Conservation (phyloP, 2,113 vertebrate genomes). For the Heterotis niloticus region DNA sequence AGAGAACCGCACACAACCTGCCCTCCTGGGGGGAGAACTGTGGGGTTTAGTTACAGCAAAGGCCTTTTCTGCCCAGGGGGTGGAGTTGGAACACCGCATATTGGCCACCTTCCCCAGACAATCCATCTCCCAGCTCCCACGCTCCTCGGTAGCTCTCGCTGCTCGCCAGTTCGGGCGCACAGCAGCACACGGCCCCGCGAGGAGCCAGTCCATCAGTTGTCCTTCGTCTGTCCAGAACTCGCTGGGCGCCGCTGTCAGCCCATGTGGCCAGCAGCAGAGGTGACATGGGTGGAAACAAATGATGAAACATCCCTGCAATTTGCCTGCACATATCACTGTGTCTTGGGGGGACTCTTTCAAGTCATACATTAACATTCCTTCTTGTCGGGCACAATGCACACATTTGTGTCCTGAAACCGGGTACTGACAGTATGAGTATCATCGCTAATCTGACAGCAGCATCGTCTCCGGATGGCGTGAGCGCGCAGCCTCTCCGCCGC, state of each 20-base stretch:
- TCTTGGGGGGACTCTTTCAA: slow-evolving; percentile 1
- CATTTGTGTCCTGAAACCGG: neutral
- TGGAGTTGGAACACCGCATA: neutral
- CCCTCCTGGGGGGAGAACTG: neutral
- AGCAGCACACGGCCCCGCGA: neutral
- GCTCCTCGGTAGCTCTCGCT: neutral
- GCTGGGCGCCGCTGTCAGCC: neutral
- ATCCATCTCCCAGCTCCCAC: neutral
- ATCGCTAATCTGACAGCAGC: neutral
- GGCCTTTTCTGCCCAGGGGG: neutral
- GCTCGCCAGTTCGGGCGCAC: neutral
- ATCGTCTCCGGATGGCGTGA: neutral
- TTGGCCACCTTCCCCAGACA: neutral
- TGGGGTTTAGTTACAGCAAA: neutral
- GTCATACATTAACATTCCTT: slow-evolving; percentile 10
- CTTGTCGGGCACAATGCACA: neutral
- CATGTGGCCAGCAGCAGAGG: neutral
- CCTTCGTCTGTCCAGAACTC: neutral
- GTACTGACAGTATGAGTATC: neutral
- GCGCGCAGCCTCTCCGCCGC: neutral
- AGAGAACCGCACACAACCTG: neutral
- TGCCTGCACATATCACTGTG: slow-evolving; percentile 2
- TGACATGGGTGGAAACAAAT: neutral
- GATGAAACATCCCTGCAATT: slow-evolving; percentile 23
- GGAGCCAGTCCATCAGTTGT: neutral